Evolutionary conservation across 2,113 vertebrate species (phyloP).

Genomic region (Heterotilapia buettikoferi): DNA sequence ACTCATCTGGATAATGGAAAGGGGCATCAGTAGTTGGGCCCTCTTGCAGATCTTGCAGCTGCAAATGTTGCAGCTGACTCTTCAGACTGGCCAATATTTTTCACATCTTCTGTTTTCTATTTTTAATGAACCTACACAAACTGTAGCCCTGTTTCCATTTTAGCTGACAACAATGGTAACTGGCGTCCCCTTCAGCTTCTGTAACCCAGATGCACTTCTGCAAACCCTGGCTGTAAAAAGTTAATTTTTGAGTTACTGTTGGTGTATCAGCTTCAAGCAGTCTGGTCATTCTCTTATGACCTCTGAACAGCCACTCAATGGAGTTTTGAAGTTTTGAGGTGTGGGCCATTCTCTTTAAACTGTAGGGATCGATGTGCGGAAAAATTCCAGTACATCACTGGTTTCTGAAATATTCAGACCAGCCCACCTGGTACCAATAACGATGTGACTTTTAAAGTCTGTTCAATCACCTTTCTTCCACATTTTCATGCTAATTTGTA

Average conservation of each 20-base stretch:
- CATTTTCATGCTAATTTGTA: background rate
- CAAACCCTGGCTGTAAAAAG: background rate
- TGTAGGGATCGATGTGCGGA: background rate
- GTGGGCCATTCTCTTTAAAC: background rate
- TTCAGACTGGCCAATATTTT: background rate
- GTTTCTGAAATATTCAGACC: background rate
- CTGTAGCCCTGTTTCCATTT: background rate
- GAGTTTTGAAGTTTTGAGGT: background rate
- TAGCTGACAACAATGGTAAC: background rate
- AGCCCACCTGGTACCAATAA: background rate
- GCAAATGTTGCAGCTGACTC: background rate
- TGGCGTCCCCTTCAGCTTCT: fast-evolving
- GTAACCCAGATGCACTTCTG: background rate
- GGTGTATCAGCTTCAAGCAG: background rate
- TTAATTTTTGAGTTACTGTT: background rate
- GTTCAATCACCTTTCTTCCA: background rate
- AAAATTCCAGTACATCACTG: background rate
- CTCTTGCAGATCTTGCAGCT: fast-evolving
- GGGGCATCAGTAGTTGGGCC: fast-evolving
- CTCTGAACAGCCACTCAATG: background rate
- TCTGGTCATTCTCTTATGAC: background rate
- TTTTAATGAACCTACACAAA: background rate
- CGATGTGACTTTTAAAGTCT: background rate
- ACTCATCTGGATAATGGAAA: background rate
- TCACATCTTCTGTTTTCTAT: background rate